Conservation (phyloP, 2,888 invertebrate species). For the Molanna angustata region DNA sequence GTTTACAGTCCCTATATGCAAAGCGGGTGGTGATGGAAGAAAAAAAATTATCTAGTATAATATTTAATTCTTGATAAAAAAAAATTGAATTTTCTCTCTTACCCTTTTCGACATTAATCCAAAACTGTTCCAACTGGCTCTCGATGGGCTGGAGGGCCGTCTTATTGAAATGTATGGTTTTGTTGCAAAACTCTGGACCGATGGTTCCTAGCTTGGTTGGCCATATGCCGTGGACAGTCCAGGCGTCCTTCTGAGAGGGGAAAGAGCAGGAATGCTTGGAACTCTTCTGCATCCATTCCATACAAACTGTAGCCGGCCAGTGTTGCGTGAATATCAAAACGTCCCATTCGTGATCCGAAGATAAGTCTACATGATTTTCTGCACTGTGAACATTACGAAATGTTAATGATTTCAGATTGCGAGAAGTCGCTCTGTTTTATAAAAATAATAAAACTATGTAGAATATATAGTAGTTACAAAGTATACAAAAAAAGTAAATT, state of each 20-base stretch:
- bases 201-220: conserved; percentile 66
- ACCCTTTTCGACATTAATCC: conserved; percentile 72
- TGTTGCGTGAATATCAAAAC: conserved; percentile 75
- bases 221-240: conserved; percentile 85
- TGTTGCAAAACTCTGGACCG: conserved; percentile 72
- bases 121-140: conserved; percentile 56
- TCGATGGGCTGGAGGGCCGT: conserved; percentile 58
- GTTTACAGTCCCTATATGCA: too few species aligned
- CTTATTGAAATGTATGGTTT: conserved; percentile 63
- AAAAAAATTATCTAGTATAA: too few species aligned
- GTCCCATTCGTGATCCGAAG: conserved; percentile 62
- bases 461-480: too few species aligned
- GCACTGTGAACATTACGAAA: too few species aligned
- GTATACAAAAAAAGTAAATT: too few species aligned
- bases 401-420: too few species aligned
- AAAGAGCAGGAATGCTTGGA: conserved; percentile 60
- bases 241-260: conserved; percentile 59
- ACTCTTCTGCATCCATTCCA: conserved; percentile 64
- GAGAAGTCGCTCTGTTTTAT: too few species aligned
- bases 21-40: too few species aligned
- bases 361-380: too few species aligned
- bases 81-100: too few species aligned
- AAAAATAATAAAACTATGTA: too few species aligned
- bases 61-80: too few species aligned
- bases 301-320: conserved; percentile 75